Conservation (phyloP, 2,113 vertebrate genomes). For the Menura novaehollandiae region DNA sequence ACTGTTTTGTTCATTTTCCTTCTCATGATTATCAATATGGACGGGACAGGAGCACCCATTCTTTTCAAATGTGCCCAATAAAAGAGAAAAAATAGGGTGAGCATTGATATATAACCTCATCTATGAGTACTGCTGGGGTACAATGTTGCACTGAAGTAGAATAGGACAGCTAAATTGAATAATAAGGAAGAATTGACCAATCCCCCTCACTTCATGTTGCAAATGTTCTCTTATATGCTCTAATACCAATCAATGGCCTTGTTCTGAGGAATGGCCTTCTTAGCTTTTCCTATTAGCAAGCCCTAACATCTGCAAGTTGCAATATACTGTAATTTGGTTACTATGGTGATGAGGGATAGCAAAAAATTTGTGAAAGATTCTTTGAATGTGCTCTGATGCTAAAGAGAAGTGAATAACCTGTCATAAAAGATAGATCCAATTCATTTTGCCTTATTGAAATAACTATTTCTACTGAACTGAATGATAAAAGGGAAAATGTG, state of each 20-base stretch:
- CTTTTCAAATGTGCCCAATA: background rate
- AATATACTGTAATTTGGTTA: background rate
- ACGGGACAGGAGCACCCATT: background rate
- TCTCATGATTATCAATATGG: background rate
- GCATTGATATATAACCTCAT: background rate
- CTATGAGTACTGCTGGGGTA: background rate
- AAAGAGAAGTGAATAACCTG: background rate
- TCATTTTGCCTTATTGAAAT: background rate
- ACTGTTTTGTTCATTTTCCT: background rate
- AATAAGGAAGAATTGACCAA: background rate
- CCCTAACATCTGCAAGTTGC: background rate
- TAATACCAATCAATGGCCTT: background rate
- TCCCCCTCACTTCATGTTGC: background rate
- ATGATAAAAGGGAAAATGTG: background rate
- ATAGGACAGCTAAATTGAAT: background rate
- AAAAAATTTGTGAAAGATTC: background rate
- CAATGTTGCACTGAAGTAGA: background rate
- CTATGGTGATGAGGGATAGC: background rate
- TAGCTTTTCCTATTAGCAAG: background rate
- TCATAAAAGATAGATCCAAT: background rate
- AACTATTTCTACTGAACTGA: background rate
- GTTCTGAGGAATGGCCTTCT: background rate
- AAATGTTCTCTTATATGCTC: background rate
- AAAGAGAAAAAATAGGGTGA: background rate
- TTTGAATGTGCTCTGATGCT: background rate